A percentile compares a stretch with the other conserved stretches of the same genome.
Conservation (phyloP, 1,140 invertebrate species). For the Eulimnadia texana region DNA sequence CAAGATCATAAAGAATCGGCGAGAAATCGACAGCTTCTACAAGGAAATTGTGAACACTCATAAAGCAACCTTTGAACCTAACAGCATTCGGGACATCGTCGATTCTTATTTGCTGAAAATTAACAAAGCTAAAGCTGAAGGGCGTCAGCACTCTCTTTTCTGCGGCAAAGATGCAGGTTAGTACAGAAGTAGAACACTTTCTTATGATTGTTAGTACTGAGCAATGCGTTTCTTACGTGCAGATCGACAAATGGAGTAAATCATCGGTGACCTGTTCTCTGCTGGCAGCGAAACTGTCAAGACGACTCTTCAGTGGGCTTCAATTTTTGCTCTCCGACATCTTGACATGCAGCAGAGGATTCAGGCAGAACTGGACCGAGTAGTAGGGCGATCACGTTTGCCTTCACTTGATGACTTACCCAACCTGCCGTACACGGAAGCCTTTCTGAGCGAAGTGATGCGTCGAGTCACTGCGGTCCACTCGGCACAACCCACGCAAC, state of each 20-base stretch:
- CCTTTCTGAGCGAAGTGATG: slow-evolving; percentile 70
- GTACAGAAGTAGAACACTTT: too few relatives aligned
- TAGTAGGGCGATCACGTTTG: slow-evolving; percentile 62
- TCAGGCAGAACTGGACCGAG: slow-evolving; percentile 74
- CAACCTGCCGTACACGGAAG: slow-evolving; percentile 68
- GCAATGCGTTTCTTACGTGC: too few relatives aligned
- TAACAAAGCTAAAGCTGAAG: slow-evolving; percentile 56
- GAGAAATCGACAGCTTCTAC: slow-evolving; percentile 69
- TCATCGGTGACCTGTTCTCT: slow-evolving; percentile 77
- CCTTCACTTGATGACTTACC: slow-evolving; percentile 68
- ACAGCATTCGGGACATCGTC: slow-evolving; percentile 62
- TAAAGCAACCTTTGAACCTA: slow-evolving; percentile 51
- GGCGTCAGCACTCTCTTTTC: slow-evolving; percentile 50
- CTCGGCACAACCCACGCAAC: slow-evolving; percentile 78
- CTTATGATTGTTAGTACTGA: too few relatives aligned
- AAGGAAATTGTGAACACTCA: slow-evolving; percentile 68
- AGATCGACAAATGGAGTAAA: slow-evolving; percentile 77
- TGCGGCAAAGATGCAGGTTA: slow-evolving; percentile 64
- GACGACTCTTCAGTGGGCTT: slow-evolving; percentile 72
- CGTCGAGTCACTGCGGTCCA: slow-evolving; percentile 65
- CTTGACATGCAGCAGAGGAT: slow-evolving; percentile 65
- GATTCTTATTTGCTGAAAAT: slow-evolving; percentile 76
- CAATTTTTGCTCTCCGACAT: slow-evolving; percentile 74
- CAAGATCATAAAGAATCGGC: slow-evolving; percentile 67
- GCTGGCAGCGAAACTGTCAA: slow-evolving; percentile 91